Conservation (phyloP, 2,888 invertebrate genomes). For the Tetrapedia diversipes region DNA sequence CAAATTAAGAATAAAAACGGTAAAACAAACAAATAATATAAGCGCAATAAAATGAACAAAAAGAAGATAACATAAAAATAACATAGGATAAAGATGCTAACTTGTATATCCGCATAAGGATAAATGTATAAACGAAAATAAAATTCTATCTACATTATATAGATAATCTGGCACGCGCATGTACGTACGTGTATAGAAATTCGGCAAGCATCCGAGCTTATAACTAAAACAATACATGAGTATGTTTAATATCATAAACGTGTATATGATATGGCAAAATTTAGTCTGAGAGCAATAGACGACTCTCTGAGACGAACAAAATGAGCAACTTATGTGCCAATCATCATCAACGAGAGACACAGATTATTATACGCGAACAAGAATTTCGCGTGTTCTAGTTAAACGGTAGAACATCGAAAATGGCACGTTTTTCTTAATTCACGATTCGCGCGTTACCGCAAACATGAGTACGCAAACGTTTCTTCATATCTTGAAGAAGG, state of each 20-base stretch:
- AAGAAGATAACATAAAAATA: conserved; percentile 49
- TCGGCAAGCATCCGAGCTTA: conserved; percentile 71
- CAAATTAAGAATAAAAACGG: conserved; percentile 25
- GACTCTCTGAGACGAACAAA: conserved; percentile 9
- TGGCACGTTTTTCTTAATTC: conserved; percentile 32
- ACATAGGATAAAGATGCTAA: conserved; percentile 34
- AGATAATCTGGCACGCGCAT: conserved; percentile 13
- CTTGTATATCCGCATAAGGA: conserved; percentile 39
- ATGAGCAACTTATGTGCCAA: conserved; percentile 27
- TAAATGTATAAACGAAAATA: conserved; percentile 47
- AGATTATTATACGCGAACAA: background rate
- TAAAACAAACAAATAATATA: conserved; percentile 60
- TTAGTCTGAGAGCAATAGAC: conserved; percentile 1
- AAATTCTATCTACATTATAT: conserved; percentile 35
- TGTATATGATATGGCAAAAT: conserved; percentile 34
- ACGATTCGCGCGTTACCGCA: background rate
- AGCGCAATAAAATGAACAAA: conserved; percentile 61
- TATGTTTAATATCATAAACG: conserved; percentile 72
- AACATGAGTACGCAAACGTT: background rate
- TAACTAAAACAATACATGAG: conserved; percentile 68
- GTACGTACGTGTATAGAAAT: conserved; percentile 38
- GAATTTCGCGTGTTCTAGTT: background rate
- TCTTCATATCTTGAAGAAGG: conserved; percentile 13
- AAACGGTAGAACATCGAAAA: conserved; percentile 18
- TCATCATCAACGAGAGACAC: background rate